phyloP scores from a whole-genome alignment of 2,113 vertebrate genomes.

The Triplophysa rosa region DNA sequence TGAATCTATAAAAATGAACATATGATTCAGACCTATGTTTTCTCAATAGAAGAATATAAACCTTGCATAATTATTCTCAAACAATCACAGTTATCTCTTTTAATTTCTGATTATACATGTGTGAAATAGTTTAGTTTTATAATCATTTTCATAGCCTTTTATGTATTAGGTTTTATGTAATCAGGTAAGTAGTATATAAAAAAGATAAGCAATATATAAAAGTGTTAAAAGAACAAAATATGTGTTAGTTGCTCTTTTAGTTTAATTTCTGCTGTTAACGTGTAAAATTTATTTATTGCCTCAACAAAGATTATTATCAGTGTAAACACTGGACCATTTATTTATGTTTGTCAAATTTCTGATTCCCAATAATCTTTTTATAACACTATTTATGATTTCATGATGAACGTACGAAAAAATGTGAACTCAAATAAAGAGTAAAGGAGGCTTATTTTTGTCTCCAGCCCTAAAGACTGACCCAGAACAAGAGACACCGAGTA shows the following conservation, averaged over 20 bases:
- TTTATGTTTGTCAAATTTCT: not conserved
- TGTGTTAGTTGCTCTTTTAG: not conserved
- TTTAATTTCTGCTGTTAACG: not conserved
- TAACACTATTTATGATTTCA: not conserved
- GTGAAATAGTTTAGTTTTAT: not conserved
- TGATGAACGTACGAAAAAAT: not conserved
- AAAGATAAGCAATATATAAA: not conserved
- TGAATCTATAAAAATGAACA: not conserved
- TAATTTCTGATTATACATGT: not conserved
- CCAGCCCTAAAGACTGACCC: constrained; percentile 31
- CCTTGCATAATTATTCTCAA: not conserved
- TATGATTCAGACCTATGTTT: not conserved
- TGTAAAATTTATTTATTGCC: not conserved
- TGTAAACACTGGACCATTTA: not conserved
- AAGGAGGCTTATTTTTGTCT: constrained; percentile 21
- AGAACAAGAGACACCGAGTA: constrained; percentile 42
- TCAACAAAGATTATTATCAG: constrained; percentile 5
- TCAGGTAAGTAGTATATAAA: not conserved
- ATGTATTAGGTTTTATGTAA: too few relatives aligned
- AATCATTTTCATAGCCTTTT: not conserved
- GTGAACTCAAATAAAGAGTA: not conserved
- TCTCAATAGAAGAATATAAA: not conserved
- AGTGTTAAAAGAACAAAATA: too few relatives aligned
- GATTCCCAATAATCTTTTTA: not conserved
- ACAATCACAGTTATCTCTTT: not conserved